phyloP scores from a whole-genome alignment of 2,113 vertebrate genomes.

The Xenopus tropicalis region DNA sequence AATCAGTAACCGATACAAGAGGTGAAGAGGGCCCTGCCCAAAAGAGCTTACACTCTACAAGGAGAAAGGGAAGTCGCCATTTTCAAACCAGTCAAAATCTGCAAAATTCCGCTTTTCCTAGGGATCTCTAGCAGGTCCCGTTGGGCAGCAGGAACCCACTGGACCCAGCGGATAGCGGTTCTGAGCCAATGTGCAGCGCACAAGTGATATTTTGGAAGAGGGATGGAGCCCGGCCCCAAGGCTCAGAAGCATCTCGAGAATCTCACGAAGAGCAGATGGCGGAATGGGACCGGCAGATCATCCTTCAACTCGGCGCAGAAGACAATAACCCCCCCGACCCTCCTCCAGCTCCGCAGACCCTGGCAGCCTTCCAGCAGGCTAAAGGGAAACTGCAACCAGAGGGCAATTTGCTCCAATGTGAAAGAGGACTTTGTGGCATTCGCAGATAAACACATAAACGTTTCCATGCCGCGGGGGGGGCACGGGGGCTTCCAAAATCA shows the following conservation, averaged over 20 bases:
- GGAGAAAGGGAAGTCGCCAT: too few relatives aligned
- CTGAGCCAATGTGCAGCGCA: too few relatives aligned
- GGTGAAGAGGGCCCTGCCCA: too few relatives aligned
- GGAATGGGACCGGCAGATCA: not conserved
- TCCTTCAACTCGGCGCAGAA: not conserved
- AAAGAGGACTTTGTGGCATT: not conserved
- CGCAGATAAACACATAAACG: not conserved
- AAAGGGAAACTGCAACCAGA: not conserved
- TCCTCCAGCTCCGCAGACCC: not conserved
- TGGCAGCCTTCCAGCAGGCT: not conserved
- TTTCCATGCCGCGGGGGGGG: not conserved
- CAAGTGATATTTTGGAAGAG: too few relatives aligned
- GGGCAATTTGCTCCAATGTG: slow-evolving; percentile 1
- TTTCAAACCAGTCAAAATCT: too few relatives aligned
- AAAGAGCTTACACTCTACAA: too few relatives aligned
- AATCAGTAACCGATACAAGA: too few relatives aligned
- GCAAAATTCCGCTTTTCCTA: too few relatives aligned
- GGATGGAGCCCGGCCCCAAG: not conserved
- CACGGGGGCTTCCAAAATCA: not conserved
- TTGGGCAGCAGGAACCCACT: too few relatives aligned
- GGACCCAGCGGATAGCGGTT: too few relatives aligned
- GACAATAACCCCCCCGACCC: not conserved
- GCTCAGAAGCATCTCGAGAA: not conserved
- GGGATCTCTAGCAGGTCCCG: too few relatives aligned
- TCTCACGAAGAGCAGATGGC: not conserved